phyloP scores from a whole-genome alignment of 2,888 invertebrate species.

The Geophilus truncorum region DNA sequence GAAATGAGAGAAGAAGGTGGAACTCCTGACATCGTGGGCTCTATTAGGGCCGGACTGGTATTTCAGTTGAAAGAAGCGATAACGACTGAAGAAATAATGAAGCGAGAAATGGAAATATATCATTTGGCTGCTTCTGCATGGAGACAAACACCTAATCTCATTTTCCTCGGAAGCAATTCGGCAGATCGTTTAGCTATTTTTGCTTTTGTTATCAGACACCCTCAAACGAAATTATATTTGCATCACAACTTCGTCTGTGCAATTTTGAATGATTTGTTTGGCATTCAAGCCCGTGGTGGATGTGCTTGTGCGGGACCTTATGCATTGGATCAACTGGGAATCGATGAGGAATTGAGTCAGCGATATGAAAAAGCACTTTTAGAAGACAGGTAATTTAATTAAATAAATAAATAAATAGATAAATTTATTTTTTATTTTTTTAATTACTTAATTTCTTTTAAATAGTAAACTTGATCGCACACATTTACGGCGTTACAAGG shows the following conservation, averaged over 20 bases:
- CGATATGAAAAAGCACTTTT: conserved; percentile 67
- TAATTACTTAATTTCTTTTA: not conserved
- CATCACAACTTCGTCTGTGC: conserved; percentile 85
- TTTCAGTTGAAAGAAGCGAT: conserved; percentile 80
- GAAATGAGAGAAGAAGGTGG: conserved; percentile 66
- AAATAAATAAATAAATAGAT: not conserved
- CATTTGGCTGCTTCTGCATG: conserved; percentile 37
- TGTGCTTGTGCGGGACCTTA: conserved; percentile 78
- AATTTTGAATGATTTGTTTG: conserved; percentile 83
- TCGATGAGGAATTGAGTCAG: conserved; percentile 67
- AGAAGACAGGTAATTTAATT: conserved; percentile 55
- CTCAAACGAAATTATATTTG: conserved; percentile 65
- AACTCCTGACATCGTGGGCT: conserved; percentile 70
- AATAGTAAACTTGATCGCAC: conserved; percentile 55
- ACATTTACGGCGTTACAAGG: conserved; percentile 52
- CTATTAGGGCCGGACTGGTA: conserved; percentile 75
- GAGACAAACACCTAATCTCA: conserved; percentile 39
- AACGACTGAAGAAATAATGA: conserved; percentile 65
- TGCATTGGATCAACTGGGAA: conserved; percentile 74
- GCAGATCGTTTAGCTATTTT: conserved; percentile 67
- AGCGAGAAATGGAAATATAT: conserved; percentile 47
- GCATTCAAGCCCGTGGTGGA: conserved; percentile 71
- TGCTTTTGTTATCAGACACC: conserved; percentile 78
- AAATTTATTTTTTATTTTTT: not conserved
- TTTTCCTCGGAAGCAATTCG: conserved; percentile 30